Evolutionary conservation across 2,888 invertebrate species (phyloP).

Genomic region (Ophonus ardosiacus): DNA sequence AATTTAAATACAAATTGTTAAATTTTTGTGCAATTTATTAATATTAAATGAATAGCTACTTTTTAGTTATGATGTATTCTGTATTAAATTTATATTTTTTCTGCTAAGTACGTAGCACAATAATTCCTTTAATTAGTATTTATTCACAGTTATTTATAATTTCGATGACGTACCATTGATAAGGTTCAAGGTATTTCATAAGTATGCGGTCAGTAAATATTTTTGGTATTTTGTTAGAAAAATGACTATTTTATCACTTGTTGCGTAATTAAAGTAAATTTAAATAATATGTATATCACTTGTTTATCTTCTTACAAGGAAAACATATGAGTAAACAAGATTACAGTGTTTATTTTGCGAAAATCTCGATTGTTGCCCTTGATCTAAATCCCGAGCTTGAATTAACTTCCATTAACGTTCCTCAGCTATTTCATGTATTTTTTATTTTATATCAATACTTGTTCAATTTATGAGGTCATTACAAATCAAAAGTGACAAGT

Average conservation of each 20-base stretch:
- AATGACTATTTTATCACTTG: background rate
- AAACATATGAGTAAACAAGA: constrained; percentile 5
- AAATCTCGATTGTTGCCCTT: constrained; percentile 54
- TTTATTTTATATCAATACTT: constrained; percentile 43
- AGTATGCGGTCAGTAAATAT: background rate
- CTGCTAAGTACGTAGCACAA: background rate
- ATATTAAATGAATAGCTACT: no score
- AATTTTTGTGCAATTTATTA: no score
- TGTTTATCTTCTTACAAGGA: background rate
- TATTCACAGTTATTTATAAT: constrained; percentile 12
- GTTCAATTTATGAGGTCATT: constrained; percentile 44
- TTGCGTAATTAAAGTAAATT: background rate
- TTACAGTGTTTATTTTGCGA: constrained; percentile 52
- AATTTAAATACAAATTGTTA: background rate
- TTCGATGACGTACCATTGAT: background rate
- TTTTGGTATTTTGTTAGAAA: constrained; percentile 6
- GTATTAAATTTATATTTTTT: background rate
- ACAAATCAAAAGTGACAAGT: constrained; percentile 8
- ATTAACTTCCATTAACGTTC: constrained; percentile 30
- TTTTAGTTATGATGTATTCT: background rate
- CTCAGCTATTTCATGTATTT: constrained; percentile 33
- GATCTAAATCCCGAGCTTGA: constrained; percentile 51
- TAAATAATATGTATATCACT: background rate
- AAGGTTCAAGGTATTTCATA: constrained; percentile 10
- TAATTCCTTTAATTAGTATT: background rate